Base-by-base conservation (phyloP, 2,113 vertebrate genomes). In the Corythornis vintsioides region DNA sequence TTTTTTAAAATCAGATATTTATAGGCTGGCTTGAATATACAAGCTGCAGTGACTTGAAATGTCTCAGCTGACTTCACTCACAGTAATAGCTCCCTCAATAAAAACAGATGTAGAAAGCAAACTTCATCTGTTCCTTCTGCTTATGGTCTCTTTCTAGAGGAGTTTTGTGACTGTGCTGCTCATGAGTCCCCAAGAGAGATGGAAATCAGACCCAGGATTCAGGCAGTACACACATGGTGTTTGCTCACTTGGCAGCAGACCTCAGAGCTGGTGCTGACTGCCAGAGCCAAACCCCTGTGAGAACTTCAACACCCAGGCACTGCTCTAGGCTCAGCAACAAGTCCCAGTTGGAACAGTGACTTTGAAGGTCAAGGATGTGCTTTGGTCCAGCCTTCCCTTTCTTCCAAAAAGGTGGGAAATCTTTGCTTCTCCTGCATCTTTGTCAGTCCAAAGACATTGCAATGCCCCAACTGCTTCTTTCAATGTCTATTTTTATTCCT, bases 51-150 rank as follows among this genome's bases (percentile, higher is more conserved):
- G 92, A 95, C 84, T 65, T 88, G 80, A 94, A 92, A 92, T 95
- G 80, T 91, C 94, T 96, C 96, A 91, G 83, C 94, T 96, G 94
- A 95, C 86, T 96, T 96, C 91, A 86, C 76, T 87, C 90, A 82
- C 72, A 89, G 67, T 94, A 97, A 97, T 94, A 96, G 69, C 87
- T 94, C 75, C 72, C 88, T 95, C 90, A 89, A 96, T 96, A 95
- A 76, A 96, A 97, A 57, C 97, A 97, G 92, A 97, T 97, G 97
- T 94, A 89, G 83, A 81, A 73, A 96, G 92, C 38, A 31, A 96
- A 86, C 55, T 92, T 96, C 90, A 91, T 95, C 83, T 93, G 83
- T 82, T 97, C 82, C 83, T 88, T 75, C 89, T 92, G 76, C 69
- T 86, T 61, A 75, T 7, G 40, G 78, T 85, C 16, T 59, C 33